Conservation (phyloP, 1,140 invertebrate species). For the Physella acuta region DNA sequence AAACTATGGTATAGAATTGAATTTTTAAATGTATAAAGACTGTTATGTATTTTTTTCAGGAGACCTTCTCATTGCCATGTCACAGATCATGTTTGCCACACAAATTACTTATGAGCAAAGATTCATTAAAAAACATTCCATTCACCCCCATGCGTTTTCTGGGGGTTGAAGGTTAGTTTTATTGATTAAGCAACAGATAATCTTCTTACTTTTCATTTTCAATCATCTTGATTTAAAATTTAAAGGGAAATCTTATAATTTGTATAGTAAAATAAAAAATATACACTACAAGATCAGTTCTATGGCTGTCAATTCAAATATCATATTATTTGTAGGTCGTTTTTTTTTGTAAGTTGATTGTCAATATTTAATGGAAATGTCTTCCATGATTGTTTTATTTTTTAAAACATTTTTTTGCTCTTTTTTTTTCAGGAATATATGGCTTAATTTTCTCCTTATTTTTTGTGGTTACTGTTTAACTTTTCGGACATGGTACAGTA, state of each 20-base stretch:
- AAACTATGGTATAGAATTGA: too few relatives aligned
- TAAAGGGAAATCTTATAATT: background rate
- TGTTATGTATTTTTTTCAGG: conserved; percentile 1
- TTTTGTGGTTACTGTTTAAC: background rate
- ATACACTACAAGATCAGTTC: too few relatives aligned
- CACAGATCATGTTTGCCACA: conserved; percentile 12
- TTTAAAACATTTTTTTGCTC: too few relatives aligned
- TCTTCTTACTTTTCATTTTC: conserved; percentile 1
- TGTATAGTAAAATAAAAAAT: background rate
- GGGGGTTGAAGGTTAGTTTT: conserved; percentile 12
- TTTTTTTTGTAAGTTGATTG: too few relatives aligned
- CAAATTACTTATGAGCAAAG: conserved; percentile 22
- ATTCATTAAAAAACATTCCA: conserved; percentile 14
- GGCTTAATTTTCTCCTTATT: background rate
- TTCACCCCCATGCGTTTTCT: conserved; percentile 15
- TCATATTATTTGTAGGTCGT: too few relatives aligned
- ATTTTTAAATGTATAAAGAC: too few relatives aligned
- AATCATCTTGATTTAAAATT: background rate
- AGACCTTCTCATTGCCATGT: conserved; percentile 10
- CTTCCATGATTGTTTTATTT: background rate
- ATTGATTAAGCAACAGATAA: too few relatives aligned
- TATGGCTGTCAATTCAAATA: too few relatives aligned
- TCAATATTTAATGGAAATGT: too few relatives aligned
- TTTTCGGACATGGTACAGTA: too few relatives aligned
- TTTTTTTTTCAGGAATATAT: too few relatives aligned